Evolutionary conservation across 2,113 vertebrate species (phyloP).

Genomic region (Ciconia boyciana): DNA sequence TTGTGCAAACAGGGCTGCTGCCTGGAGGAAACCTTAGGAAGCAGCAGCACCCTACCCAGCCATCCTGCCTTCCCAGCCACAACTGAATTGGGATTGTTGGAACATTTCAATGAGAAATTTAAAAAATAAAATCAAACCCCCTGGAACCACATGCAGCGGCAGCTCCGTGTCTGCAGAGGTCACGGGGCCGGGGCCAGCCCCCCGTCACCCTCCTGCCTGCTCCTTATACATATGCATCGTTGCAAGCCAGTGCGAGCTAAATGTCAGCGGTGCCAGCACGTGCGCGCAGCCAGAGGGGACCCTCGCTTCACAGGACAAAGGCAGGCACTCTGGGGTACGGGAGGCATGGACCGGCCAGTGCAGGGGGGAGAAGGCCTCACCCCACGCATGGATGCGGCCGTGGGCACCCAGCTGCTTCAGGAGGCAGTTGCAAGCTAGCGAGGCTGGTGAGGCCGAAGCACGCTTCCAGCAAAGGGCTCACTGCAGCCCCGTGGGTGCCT

Average conservation of each 20-base stretch:
- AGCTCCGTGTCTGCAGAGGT: background rate
- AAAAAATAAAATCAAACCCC: background rate
- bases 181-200: background rate
- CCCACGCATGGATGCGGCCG: accelerated
- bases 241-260: background rate
- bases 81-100: background rate
- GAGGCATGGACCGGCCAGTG: accelerated
- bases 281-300: background rate
- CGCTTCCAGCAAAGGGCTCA: accelerated
- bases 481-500: background rate
- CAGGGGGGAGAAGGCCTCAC: background rate
- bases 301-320: background rate
- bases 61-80: background rate
- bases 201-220: background rate
- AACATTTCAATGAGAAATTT: background rate
- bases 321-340: background rate
- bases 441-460: background rate
- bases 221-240: background rate
- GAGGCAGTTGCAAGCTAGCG: background rate
- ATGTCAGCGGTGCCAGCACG: background rate
- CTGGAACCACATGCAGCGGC: background rate
- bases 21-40: background rate
- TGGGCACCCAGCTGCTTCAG: background rate
- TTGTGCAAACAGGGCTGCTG: background rate
- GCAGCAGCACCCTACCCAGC: background rate